Evolutionary conservation across 2,797 vertebrate genomes (phyloP).

Genomic region (Centropyge bicolor): DNA sequence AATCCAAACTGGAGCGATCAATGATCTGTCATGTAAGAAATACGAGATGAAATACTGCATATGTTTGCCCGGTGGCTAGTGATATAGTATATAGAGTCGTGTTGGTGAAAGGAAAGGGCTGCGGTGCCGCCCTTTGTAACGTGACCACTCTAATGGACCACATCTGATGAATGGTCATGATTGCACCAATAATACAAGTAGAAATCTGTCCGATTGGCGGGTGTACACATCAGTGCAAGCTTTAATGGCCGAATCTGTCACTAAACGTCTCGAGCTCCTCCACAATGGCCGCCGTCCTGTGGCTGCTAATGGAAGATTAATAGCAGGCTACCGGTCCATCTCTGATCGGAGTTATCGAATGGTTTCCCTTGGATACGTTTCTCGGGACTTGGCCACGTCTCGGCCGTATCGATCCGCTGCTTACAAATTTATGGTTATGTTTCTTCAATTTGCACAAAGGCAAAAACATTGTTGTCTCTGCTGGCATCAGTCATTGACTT

Average conservation of each 20-base stretch:
- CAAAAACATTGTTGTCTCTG: slow-evolving; percentile 75
- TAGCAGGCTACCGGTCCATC: slow-evolving; percentile 62
- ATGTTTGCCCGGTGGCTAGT: slow-evolving; percentile 55
- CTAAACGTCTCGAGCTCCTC: slow-evolving; percentile 40
- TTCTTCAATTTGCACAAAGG: slow-evolving; percentile 81
- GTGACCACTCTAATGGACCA: slow-evolving; percentile 72
- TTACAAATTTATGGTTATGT: slow-evolving; percentile 83
- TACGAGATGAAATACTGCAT: slow-evolving; percentile 67
- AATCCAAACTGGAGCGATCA: slow-evolving; percentile 70
- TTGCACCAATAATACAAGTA: slow-evolving; percentile 67
- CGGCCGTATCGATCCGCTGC: slow-evolving; percentile 70
- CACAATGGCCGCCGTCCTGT: slow-evolving; percentile 51
- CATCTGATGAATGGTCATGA: slow-evolving; percentile 72
- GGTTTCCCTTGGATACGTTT: slow-evolving; percentile 76
- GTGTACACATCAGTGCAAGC: slow-evolving; percentile 57
- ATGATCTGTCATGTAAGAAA: slow-evolving; percentile 77
- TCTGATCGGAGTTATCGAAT: slow-evolving; percentile 77
- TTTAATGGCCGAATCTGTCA: slow-evolving; percentile 75
- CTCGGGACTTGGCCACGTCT: slow-evolving; percentile 70
- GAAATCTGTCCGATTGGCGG: slow-evolving; percentile 69
- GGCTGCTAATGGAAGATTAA: slow-evolving; percentile 75
- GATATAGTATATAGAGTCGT: slow-evolving; percentile 58
- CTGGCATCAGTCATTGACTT: slow-evolving; percentile 71
- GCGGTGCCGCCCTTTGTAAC: slow-evolving; percentile 68
- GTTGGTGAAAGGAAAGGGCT: slow-evolving; percentile 56